Conservation (phyloP, 2,797 vertebrate species). For the Bucorvus abyssinicus region DNA sequence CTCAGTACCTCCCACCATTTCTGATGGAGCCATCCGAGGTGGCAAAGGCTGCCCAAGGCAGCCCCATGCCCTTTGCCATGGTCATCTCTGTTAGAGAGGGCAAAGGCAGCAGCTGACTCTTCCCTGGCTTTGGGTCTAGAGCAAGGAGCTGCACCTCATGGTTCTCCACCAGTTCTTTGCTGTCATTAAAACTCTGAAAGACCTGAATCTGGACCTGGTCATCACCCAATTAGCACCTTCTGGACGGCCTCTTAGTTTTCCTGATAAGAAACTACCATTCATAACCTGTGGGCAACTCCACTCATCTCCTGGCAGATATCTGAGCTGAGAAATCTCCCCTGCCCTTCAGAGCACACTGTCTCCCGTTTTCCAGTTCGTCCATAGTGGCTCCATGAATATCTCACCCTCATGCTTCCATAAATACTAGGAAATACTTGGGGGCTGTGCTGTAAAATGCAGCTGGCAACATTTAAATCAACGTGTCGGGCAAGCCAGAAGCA, state of each 20-base stretch:
- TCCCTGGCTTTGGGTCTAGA: neutral
- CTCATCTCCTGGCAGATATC: neutral
- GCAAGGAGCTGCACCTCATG: accelerated
- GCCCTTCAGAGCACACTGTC: neutral
- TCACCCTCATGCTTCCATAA: neutral
- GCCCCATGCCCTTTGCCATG: accelerated
- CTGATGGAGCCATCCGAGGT: neutral
- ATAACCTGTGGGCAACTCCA: neutral
- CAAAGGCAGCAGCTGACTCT: neutral
- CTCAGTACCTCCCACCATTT: neutral
- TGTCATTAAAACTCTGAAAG: neutral
- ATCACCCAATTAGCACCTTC: neutral
- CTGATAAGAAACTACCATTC: neutral
- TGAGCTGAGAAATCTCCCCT: neutral
- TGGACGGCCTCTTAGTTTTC: neutral
- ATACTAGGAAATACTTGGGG: neutral
- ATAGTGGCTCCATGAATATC: neutral
- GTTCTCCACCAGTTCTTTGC: neutral
- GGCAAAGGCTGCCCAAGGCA: neutral
- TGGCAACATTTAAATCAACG: conserved; percentile 40
- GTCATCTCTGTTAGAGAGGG: neutral
- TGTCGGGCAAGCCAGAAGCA: neutral
- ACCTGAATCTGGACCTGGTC: neutral
- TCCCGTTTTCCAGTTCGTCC: neutral
- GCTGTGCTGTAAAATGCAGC: conserved; percentile 13